Conservation (phyloP, 1,140 invertebrate genomes). For the Octopus sinensis region DNA sequence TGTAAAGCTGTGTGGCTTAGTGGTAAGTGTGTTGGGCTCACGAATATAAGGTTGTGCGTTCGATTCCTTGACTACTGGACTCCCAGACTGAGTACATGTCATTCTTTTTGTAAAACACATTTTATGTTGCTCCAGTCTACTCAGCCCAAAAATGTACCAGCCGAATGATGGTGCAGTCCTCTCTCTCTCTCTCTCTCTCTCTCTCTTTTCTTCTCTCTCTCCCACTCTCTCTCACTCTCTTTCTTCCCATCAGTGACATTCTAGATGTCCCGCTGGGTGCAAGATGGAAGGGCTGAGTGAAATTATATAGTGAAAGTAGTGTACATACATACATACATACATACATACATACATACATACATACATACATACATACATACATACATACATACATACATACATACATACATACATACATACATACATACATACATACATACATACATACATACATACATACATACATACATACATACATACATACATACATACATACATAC, state of each 20-base stretch:
- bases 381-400: background rate
- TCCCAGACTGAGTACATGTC: no score
- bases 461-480: background rate
- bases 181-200: background rate
- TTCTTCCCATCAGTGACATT: conserved; percentile 2
- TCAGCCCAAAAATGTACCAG: no score
- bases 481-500: background rate
- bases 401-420: background rate
- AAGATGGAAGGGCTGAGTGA: no score
- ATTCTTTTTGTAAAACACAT: no score
- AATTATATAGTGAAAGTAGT: no score
- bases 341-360: background rate
- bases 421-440: background rate
- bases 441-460: background rate
- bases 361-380: background rate
- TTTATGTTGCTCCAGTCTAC: no score
- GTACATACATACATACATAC: background rate
- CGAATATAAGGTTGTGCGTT: no score
- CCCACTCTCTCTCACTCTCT: conserved; percentile 5
- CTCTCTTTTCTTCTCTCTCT: background rate
- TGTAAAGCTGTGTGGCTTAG: no score
- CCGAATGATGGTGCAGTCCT: background rate
- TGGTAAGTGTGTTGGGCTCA: no score
- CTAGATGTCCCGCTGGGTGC: background rate
- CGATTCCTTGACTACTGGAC: no score